A percentile compares a stretch with the other conserved stretches of the same genome.
Conservation (phyloP, 2,888 invertebrate genomes). For the Patella depressa region DNA sequence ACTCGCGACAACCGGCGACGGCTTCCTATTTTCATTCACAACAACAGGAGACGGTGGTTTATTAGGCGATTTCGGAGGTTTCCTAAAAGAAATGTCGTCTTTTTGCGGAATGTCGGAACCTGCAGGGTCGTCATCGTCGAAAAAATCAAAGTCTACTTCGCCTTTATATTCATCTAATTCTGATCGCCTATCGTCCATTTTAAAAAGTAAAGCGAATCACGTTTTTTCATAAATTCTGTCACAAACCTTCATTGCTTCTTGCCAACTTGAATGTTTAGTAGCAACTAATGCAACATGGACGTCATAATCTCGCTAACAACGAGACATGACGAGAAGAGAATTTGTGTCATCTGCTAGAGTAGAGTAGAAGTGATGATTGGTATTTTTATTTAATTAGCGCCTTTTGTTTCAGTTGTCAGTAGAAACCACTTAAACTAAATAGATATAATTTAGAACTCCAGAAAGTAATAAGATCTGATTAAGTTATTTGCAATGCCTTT, state of each 20-base stretch:
- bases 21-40: neutral
- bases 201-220: conserved; percentile 9
- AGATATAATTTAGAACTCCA: too few relatives aligned
- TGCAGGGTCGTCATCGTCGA: conserved; percentile 40
- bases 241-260: neutral
- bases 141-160: conserved; percentile 57
- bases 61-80: conserved; percentile 24
- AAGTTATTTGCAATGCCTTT: too few relatives aligned
- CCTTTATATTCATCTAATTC: conserved; percentile 27
- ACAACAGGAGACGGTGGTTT: conserved; percentile 26
- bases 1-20: conserved; percentile 13
- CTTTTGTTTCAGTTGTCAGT: too few relatives aligned
- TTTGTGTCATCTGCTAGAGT: neutral
- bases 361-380: too few relatives aligned
- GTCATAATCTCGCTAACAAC: neutral
- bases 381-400: too few relatives aligned
- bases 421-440: too few relatives aligned
- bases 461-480: too few relatives aligned
- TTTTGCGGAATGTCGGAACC: conserved; percentile 27
- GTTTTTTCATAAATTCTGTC: neutral
- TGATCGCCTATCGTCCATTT: conserved; percentile 20
- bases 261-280: conserved; percentile 26
- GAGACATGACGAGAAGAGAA: conserved; percentile 11
- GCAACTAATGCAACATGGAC: conserved; percentile 21
- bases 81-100: conserved; percentile 23